Base-by-base conservation (phyloP, 1,140 invertebrate species). In the Drosophila watanabei region DNA sequence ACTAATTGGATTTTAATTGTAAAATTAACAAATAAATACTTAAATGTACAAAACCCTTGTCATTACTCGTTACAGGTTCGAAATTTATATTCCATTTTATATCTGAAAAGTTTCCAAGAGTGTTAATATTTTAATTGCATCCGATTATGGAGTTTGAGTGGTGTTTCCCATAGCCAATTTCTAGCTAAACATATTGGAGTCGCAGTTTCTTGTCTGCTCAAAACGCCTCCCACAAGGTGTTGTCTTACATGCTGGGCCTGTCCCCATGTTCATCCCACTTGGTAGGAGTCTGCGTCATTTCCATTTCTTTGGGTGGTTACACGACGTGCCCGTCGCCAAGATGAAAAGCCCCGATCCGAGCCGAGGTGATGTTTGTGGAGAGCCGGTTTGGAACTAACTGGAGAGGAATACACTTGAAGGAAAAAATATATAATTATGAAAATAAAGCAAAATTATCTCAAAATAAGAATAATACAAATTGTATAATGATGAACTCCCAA, bases 321-420 rank as follows among this genome's bases (percentile, higher is more conserved):
- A 78, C 75, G 73, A 76, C 30, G 4, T 32, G 68, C 41, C 24
- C 46, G 69, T 41, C 49, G 72, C 41, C 69, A 41, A 77, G 71
- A 79, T 78, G 75, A 78, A 79, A 79, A 79, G 75, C 58, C 75
- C 73, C 71, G 39, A 51, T 37, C 13, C 24, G 16, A 62, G 4
- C 7, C 48, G 49, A 60, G 14, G 20, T 62, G 60, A 16, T n/a
- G 41, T 30, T 49, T 30, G 30, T 37, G 18, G 71, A 58, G 52
- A 79, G 75, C 75, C 64, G 75, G 75, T 79, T 79, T 79, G 16
- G 14, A 48, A 18, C 35, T 16, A 0, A 2, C 14, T 9, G 16
- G 43, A 69, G 49, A 18, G 24, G 11, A 13, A 32, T 6, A 1
- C 57, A 58, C 20, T n/a, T 9, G 11, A 24, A 24, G 3, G 3